Evolutionary conservation across 2,888 invertebrate species (phyloP).

Genomic region (Tuberolachnus salignus): DNA sequence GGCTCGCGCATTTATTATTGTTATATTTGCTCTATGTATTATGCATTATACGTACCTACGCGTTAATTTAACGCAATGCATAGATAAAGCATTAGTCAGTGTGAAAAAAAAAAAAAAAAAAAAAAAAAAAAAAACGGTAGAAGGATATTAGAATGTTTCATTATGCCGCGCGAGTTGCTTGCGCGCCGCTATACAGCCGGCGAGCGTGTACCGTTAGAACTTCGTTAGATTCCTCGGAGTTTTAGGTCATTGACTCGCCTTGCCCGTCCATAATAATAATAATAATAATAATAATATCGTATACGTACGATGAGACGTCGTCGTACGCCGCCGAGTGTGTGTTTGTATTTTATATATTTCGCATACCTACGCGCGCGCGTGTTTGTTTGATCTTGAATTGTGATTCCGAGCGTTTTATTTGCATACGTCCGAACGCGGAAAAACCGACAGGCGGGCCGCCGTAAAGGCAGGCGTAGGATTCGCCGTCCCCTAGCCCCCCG

Average conservation of each 20-base stretch:
- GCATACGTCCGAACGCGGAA: too few species aligned
- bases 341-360: constrained; percentile 17
- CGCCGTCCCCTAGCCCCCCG: too few species aligned
- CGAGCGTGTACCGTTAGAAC: constrained; percentile 44
- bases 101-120: background rate
- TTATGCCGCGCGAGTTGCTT: constrained; percentile 23
- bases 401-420: too few species aligned
- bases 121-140: background rate
- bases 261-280: constrained; percentile 19
- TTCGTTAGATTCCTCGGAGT: constrained; percentile 38
- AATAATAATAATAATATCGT: too few species aligned
- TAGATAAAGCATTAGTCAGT: constrained; percentile 21
- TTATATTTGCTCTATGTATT: too few species aligned
- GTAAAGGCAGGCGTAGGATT: too few species aligned
- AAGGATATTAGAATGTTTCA: constrained; percentile 33
- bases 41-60: too few species aligned
- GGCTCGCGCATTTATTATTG: too few species aligned
- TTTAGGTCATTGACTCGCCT: constrained; percentile 50
- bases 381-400: background rate
- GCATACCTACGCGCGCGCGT: background rate
- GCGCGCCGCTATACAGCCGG: constrained; percentile 5
- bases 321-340: background rate
- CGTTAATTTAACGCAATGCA: constrained; percentile 6
- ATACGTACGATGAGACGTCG: too few species aligned
- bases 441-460: too few species aligned